Evolutionary conservation across 1,140 invertebrate species (phyloP).

Genomic region (Halictus rubicundus): DNA sequence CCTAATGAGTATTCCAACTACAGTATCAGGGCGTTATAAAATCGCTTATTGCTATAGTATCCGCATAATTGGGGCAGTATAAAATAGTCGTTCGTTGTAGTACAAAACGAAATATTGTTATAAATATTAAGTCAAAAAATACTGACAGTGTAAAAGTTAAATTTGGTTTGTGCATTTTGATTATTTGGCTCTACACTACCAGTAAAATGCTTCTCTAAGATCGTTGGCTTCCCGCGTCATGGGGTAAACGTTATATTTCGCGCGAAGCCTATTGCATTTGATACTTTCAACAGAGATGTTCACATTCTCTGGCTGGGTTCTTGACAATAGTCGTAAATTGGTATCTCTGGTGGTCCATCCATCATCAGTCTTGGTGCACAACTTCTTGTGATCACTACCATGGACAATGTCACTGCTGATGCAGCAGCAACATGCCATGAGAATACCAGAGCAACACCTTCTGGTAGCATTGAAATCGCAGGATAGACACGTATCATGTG

Average conservation of each 20-base stretch:
- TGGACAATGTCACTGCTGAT: constrained; percentile 69
- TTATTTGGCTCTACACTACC: constrained; percentile 23
- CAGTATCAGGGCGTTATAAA: constrained; percentile 19
- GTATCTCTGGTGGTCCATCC: constrained; percentile 68
- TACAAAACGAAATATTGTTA: constrained; percentile 27
- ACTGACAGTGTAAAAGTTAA: constrained; percentile 25
- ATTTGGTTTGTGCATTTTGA: constrained; percentile 16
- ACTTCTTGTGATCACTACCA: constrained; percentile 69
- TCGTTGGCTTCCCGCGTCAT: constrained; percentile 20
- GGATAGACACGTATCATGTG: constrained; percentile 72
- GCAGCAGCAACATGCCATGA: constrained; percentile 76
- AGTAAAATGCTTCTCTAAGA: constrained; percentile 31
- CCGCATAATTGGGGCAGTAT: constrained; percentile 7
- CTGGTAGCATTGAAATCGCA: constrained; percentile 40
- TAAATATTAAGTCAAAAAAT: constrained; percentile 45
- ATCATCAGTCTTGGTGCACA: constrained; percentile 56
- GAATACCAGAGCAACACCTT: constrained; percentile 73
- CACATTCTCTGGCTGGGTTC: constrained; percentile 53
- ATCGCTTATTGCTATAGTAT: constrained; percentile 12
- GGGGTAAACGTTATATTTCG: not conserved
- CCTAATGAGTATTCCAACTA: constrained; percentile 38
- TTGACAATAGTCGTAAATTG: constrained; percentile 74
- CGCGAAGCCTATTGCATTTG: constrained; percentile 13
- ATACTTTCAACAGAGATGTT: not conserved
- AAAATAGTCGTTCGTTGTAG: constrained; percentile 29